Conservation (phyloP, 2,888 invertebrate species). For the Germaria angustata region DNA sequence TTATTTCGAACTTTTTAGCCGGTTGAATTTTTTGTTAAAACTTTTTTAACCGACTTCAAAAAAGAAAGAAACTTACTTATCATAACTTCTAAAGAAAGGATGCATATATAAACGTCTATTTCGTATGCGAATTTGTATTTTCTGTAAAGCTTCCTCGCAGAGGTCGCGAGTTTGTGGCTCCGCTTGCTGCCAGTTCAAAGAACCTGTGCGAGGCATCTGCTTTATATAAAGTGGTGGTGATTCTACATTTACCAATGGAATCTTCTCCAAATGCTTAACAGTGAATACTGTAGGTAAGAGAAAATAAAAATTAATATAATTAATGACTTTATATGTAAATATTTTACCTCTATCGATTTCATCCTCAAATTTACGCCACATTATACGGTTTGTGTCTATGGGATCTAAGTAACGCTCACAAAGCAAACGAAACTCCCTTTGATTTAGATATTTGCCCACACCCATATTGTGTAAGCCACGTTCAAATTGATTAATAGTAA, state of each 20-base stretch:
- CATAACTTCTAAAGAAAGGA: conserved; percentile 86
- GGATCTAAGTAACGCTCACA: conserved; percentile 86
- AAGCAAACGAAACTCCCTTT: conserved; percentile 84
- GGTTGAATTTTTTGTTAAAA: no score
- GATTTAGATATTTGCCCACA: conserved; percentile 83
- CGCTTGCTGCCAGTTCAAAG: conserved; percentile 80
- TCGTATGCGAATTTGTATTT: conserved; percentile 83
- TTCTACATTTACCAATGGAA: conserved; percentile 82
- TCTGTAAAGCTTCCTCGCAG: conserved; percentile 84
- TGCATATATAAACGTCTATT: conserved; percentile 84
- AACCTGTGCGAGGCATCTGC: conserved; percentile 81
- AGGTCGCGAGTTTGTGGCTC: conserved; percentile 79
- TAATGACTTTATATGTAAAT: background rate
- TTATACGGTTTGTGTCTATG: conserved; percentile 84
- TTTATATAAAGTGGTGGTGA: conserved; percentile 82
- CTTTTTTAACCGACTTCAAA: no score
- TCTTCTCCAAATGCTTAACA: conserved; percentile 85
- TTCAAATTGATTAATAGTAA: conserved; percentile 86
- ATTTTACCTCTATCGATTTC: conserved; percentile 86
- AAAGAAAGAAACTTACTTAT: conserved; percentile 83
- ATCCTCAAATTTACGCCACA: conserved; percentile 89
- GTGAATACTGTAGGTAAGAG: conserved; percentile 82
- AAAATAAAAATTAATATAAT: background rate
- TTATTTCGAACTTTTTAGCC: no score
- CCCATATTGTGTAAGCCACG: conserved; percentile 86